Evolutionary conservation across 2,888 invertebrate species (phyloP), one percentile per base, ranked within the genome.

Genomic region (Branchipolynoe longqiensis): DNA sequence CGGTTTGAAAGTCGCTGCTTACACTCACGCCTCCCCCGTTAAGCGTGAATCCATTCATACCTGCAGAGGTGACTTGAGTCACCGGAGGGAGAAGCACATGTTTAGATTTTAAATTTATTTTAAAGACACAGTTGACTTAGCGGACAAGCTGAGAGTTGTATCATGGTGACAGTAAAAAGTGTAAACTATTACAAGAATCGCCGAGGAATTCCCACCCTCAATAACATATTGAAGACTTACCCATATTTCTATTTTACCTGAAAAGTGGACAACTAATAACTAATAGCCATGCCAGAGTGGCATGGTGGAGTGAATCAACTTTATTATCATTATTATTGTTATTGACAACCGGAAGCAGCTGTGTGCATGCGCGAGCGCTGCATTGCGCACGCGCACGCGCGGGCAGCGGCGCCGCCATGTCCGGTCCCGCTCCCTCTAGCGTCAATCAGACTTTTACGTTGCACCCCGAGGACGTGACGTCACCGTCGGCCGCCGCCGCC

Each of bases 361-460:
- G 48, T 36, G 69, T 18, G 69, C 36, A 38, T 36, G 69, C 69
- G 62, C 31, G 4, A 62, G 28, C 18, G 36, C 69, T 33, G 12
- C 36, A 33, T 1, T 38, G 69, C 69, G 62, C 62, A 62, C 18
- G 33, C 69, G 69, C 69, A 4, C 31, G 62, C 62, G 62, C 62
- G 31, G 69, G 38, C 8, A 48, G 8, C 48, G 18, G 8, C n/a
- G n/a, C n/a, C n/a, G n/a, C n/a, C n/a, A n/a, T n/a, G n/a, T n/a
- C n/a, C n/a, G n/a, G n/a, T n/a, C n/a, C n/a, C n/a, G n/a, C n/a
- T n/a, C n/a, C n/a, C n/a, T 12, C 38, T 4, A 25, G 14, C 69
- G 69, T 12, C 36, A 33, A 69, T 38, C 22, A 14, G 36, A 69
- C 69, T 14, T 18, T 36, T 38, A 18, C 69, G 36, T 69, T 33